A percentile compares a stretch with the other conserved stretches of the same genome.
These are phyloP conservation scores for Poliocrania exsul DNA, from an alignment of 2,797 vertebrate species.

Conservation along the genomic window DNA sequence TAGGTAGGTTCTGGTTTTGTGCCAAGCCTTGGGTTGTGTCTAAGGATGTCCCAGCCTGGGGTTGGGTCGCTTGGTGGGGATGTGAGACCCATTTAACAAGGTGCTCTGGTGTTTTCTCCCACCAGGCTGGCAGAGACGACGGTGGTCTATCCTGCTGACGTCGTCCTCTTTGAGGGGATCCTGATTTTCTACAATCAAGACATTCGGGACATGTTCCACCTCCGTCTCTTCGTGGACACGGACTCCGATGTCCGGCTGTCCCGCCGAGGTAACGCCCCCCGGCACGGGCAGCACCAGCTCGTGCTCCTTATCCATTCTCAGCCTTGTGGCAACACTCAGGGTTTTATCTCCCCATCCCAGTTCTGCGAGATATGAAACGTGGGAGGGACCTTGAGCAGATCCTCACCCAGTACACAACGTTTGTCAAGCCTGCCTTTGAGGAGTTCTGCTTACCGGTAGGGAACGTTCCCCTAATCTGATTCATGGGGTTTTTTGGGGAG, in stretches of 20 bases:
- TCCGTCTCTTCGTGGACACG: slow-evolving; percentile 97
- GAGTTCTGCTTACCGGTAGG: slow-evolving; percentile 95
- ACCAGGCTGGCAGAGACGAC: slow-evolving; percentile 87
- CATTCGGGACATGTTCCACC: slow-evolving; percentile 96
- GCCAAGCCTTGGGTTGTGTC: rapidly evolving
- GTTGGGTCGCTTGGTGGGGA: rapidly evolving
- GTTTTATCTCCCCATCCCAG: slow-evolving; percentile 65
- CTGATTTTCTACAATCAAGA: slow-evolving; percentile 94
- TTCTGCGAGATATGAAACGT: slow-evolving; percentile 92
- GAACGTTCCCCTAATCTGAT: rapidly evolving
- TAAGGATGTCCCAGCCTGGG: background rate
- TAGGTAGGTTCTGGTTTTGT: slow-evolving; percentile 75
- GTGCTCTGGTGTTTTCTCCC: background rate
- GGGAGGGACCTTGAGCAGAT: slow-evolving; percentile 97
- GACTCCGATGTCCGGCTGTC: slow-evolving; percentile 95
- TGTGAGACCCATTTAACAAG: rapidly evolving
- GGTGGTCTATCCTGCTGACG: slow-evolving; percentile 90
- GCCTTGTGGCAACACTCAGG: background rate
- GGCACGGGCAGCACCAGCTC: rapidly evolving
- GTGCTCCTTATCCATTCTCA: rapidly evolving
- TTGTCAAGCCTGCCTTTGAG: slow-evolving; percentile 97
- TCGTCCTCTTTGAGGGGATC: slow-evolving; percentile 96
- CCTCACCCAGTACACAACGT: slow-evolving; percentile 94
- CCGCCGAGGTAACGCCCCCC: slow-evolving; percentile 13
- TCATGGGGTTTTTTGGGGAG: too few relatives aligned